Base-by-base conservation (phyloP, 2,888 invertebrate species). In the Acleris cristana region DNA sequence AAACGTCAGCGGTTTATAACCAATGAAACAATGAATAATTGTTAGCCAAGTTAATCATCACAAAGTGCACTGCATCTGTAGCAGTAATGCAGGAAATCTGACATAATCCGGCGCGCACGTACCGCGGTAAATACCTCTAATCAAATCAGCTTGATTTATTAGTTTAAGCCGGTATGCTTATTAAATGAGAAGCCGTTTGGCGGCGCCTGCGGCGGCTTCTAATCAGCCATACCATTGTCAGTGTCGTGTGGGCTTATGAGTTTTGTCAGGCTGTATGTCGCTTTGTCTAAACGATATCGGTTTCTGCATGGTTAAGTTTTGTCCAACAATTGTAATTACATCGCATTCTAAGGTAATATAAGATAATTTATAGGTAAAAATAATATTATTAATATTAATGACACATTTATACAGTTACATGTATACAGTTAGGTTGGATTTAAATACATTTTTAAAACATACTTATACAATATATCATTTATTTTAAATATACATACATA, bases 81-180 rank as follows among this genome's bases (percentile, higher is more conserved):
- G 68, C 72, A 72, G 73, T 75, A 79, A 80, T 78, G 78, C 74
- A 72, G 72, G 71, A 72, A 73, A 75, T 76, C 76, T 74, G 74
- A 75, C 79, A 74, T 80, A 78, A 82, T 80, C 75, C 78, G 66
- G 74, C 74, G 72, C 79, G 82, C 76, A 79, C 76, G 72, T 73
- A 71, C 76, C 74, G 82, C 79, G 84, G 83, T 86, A 87, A 88
- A 86, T 87, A 67, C 62, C 66, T 62, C 66, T 62, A 89, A 88
- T 89, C 86, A 86, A 88, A 89, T 89, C 86, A 82, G 81, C 80
- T 78, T 89, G 88, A 90, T 88, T 89, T 89, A 90, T 86, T 86
- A 86, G 82, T 76, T 81, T 80, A 83, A 83, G 80, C 85, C 76
- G 81, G 79, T 80, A 82, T 84, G 87, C 84, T 88, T 88, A 88